Conservation (phyloP, 2,797 vertebrate genomes). For the Amphiprion clarkii region DNA sequence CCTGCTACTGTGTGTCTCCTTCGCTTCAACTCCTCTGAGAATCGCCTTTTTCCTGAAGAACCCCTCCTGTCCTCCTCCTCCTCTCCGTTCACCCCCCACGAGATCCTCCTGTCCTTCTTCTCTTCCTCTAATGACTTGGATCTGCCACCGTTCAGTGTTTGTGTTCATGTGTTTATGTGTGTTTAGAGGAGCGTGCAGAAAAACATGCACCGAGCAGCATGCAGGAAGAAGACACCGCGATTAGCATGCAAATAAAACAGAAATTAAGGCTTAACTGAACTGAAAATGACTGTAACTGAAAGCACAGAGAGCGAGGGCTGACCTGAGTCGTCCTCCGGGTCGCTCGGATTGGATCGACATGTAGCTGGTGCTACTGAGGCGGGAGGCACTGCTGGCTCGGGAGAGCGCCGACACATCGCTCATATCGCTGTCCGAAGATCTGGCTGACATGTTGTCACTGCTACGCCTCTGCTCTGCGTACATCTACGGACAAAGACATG, state of each 20-base stretch:
- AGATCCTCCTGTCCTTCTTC: slow-evolving; percentile 85
- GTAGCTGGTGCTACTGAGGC: slow-evolving; percentile 98
- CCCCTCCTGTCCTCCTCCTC: slow-evolving; percentile 80
- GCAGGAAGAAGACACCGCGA: slow-evolving; percentile 69
- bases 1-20: slow-evolving; percentile 84
- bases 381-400: slow-evolving; percentile 98
- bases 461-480: slow-evolving; percentile 94
- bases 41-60: slow-evolving; percentile 74
- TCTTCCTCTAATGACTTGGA: slow-evolving; percentile 87
- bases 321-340: slow-evolving; percentile 95
- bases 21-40: slow-evolving; percentile 84
- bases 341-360: slow-evolving; percentile 98
- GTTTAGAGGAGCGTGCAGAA: slow-evolving; percentile 47
- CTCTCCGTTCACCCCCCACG: slow-evolving; percentile 80
- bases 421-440: slow-evolving; percentile 96
- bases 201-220: slow-evolving; percentile 68
- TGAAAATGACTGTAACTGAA: background rate
- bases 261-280: background rate
- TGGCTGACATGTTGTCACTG: slow-evolving; percentile 96
- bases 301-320: slow-evolving; percentile 66
- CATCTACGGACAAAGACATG: slow-evolving; percentile 71
- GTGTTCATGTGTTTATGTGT: slow-evolving; percentile 15
- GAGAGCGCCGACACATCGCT: slow-evolving; percentile 97
- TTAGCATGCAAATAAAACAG: slow-evolving; percentile 62
- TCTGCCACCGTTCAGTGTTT: slow-evolving; percentile 45